Base-by-base conservation (phyloP, 2,888 invertebrate genomes). In the Cephus nigrinus region DNA sequence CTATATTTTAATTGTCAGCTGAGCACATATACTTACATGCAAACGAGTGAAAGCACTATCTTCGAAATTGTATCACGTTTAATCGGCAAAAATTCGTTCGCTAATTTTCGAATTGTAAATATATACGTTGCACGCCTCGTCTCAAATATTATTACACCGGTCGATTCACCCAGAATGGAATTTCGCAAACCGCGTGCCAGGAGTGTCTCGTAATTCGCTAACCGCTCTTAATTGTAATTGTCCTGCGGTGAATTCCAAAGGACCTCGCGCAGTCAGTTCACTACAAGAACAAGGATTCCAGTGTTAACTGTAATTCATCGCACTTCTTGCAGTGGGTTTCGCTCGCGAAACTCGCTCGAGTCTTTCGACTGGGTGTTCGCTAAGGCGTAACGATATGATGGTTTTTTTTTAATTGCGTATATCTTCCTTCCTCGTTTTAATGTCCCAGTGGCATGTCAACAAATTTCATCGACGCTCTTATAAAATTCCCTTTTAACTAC, bases 151-250 rank as follows among this genome's bases (percentile, higher is more conserved):
- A 23, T 55, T 55, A 23, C 55, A 55, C 55, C 55, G 23, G 55
- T 55, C 55, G 55, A 55, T 55, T 55, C 55, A 55, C 23, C 55
- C 55, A 0, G 55, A 2, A 55, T 9, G 86, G 88, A 87, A 88
- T 86, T 85, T 78, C 31, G 15, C 68, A 35, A 76, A 33, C 76
- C 71, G 74, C 81, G 88, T 86, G 89, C 85, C 85, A 83, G 81
- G 82, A 83, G 85, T 87, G 87, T 89, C 71, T 71, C 71, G 86
- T 89, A 89, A 91, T 91, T 90, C 90, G 90, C 90, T 91, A 90
- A 91, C 89, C 89, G 88, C 89, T 88, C 90, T 90, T 91, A 91
- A 91, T 91, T 91, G 90, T 90, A 91, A 91, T 91, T 90, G 91
- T 90, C 87, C 87, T 84, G 87, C 87, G 86, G 89, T 84, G 86